Conservation (phyloP, 2,888 invertebrate genomes). For the Argyresthia albistria region DNA sequence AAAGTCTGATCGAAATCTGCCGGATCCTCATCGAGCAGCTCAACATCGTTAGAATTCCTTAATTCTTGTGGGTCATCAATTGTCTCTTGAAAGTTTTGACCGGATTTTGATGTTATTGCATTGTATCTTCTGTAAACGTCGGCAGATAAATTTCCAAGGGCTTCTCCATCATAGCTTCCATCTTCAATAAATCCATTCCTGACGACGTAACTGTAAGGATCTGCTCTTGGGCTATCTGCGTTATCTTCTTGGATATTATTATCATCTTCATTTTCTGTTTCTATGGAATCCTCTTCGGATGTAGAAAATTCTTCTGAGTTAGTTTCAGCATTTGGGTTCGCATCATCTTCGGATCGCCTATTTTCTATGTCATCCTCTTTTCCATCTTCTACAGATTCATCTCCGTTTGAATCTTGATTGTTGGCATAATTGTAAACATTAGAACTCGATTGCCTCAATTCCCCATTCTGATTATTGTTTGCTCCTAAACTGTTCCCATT, state of each 20-base stretch:
- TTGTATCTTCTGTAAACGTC: constrained; percentile 20
- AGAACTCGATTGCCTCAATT: constrained; percentile 35
- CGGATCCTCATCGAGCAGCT: constrained; percentile 19
- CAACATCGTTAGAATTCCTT: constrained; percentile 10
- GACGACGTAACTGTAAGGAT: constrained; percentile 9
- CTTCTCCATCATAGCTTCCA: constrained; percentile 13
- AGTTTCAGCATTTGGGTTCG: too few relatives aligned
- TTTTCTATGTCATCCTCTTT: constrained; percentile 8
- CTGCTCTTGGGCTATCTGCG: constrained; percentile 5
- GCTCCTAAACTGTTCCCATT: constrained; percentile 15
- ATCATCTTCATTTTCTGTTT: constrained; percentile 10
- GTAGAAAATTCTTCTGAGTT: too few relatives aligned
- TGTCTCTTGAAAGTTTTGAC: constrained; percentile 14
- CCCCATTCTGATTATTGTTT: constrained; percentile 20
- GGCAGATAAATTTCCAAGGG: constrained; percentile 15
- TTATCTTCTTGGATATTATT: constrained; percentile 6
- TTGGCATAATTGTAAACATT: constrained; percentile 28
- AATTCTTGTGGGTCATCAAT: constrained; percentile 18
- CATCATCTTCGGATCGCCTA: too few relatives aligned
- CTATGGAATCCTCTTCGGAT: constrained; percentile 11
- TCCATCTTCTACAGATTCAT: neutral
- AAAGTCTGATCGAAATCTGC: constrained; percentile 27
- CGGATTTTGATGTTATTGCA: constrained; percentile 29
- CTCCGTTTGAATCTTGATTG: neutral
- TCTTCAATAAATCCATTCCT: constrained; percentile 6